Base-by-base conservation (phyloP, 2,888 invertebrate genomes). In the Drosophila cracens region DNA sequence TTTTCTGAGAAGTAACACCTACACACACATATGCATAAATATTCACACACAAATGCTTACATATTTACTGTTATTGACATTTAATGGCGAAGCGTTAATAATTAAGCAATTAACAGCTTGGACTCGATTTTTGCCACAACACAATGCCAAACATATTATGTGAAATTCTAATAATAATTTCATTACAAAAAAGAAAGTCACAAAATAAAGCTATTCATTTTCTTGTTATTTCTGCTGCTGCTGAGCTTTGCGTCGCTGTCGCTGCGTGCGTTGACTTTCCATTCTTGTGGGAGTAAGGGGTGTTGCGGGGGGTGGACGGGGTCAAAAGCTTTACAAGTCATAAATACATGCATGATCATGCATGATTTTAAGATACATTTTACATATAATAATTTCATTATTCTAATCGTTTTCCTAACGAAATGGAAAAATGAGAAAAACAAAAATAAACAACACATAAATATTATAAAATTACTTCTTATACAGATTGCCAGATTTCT, bases 221-320 rank as follows among this genome's bases (percentile, higher is more conserved):
- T 70, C 61, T 63, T 48, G 68, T 52, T 49, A 43, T 33, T 74
- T 52, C 51, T 75, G 64, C 29, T 25, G 54, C 79, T 73, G 58
- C 70, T 60, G 56, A 72, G 79, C 62, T 71, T 65, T n/a, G 65
- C 73, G 73, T 66, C 59, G 67, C 71, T 70, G 86, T 57, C 48
- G 76, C 86, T 70, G 83, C 79, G 85, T 87, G 81, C 87, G 84
- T 85, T 85, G 85, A 85, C 87, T 87, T 87, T 84, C 85, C 79
- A 85, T 82, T 87, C 76, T 84, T 76, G 70, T 60, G 49, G 48
- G 57, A 13, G 38, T 38, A 10, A 0, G 2, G 2, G 4, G 4
- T 2, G 21, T 8, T 46, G 11, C 40, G 25, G 6, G 18, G 8
- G 25, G 18, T 16, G 18, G 33, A 16, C 7, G 21, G n/a, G 33